Evolutionary conservation across 2,113 vertebrate genomes (phyloP).

Genomic region (Butastur rufipennis): DNA sequence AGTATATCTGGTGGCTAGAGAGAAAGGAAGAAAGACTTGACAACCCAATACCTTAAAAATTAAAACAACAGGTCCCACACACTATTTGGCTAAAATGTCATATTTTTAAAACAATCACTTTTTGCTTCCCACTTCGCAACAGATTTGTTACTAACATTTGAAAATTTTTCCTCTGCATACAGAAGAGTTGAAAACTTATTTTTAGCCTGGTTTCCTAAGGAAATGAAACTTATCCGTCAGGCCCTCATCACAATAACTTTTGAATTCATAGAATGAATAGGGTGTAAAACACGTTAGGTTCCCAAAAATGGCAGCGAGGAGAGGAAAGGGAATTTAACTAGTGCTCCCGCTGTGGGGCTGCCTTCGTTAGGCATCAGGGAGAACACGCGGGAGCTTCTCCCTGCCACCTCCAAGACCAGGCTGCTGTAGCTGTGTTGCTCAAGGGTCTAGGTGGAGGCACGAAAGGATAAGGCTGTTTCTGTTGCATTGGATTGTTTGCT

Average conservation of each 20-base stretch:
- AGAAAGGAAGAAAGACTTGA: not conserved
- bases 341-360: not conserved
- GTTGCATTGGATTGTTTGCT: not conserved
- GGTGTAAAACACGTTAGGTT: not conserved
- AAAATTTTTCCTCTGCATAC: not conserved
- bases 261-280: constrained; percentile 12
- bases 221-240: constrained; percentile 62
- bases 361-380: not conserved
- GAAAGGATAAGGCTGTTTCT: not conserved
- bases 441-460: fast-evolving
- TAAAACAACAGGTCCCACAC: not conserved
- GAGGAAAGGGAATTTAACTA: not conserved
- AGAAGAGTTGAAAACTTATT: constrained; percentile 20
- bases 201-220: constrained; percentile 62
- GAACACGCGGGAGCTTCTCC: not conserved
- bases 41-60: not conserved
- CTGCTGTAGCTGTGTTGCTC: not conserved
- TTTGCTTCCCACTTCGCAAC: not conserved
- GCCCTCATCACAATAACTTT: constrained; percentile 36
- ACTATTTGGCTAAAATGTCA: not conserved
- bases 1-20: not conserved
- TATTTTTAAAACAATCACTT: not conserved
- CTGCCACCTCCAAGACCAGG: not conserved
- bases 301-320: not conserved
- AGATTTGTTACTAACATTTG: not conserved